Conservation (phyloP, 1,140 invertebrate species). For the Drosophila bipectinata region DNA sequence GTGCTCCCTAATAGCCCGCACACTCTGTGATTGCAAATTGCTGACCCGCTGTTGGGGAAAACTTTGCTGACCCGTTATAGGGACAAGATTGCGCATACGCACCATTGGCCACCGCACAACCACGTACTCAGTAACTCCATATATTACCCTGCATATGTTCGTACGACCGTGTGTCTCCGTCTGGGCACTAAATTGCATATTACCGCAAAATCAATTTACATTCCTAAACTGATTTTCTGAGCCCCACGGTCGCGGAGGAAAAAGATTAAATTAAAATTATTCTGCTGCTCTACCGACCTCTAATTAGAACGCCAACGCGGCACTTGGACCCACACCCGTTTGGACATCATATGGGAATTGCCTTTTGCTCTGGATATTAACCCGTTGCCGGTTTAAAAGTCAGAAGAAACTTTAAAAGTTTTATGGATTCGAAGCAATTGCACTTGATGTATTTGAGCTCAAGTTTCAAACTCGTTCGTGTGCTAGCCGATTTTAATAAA, state of each 20-base stretch:
- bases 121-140: background rate
- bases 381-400: conserved; percentile 30
- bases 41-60: conserved; percentile 24
- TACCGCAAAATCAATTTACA: conserved; percentile 81
- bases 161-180: conserved; percentile 1
- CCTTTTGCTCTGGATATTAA: conserved; percentile 39
- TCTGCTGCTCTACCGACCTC: conserved; percentile 44
- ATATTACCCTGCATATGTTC: background rate
- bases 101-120: conserved; percentile 61
- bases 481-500: conserved; percentile 13
- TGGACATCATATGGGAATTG: conserved; percentile 38
- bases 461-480: conserved; percentile 4
- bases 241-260: conserved; percentile 46
- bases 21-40: conserved; percentile 11
- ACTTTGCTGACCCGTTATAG: conserved; percentile 41
- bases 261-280: conserved; percentile 82
- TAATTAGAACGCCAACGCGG: conserved; percentile 65
- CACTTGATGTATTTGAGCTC: conserved; percentile 26
- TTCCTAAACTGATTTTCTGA: conserved; percentile 77
- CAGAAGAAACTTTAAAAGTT: conserved; percentile 30
- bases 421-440: conserved; percentile 40
- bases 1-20: conserved; percentile 12
- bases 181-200: conserved; percentile 70
- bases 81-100: conserved; percentile 71
- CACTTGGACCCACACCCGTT: conserved; percentile 18